Base-by-base conservation (phyloP, 2,888 invertebrate genomes). In the Agrilus mali region DNA sequence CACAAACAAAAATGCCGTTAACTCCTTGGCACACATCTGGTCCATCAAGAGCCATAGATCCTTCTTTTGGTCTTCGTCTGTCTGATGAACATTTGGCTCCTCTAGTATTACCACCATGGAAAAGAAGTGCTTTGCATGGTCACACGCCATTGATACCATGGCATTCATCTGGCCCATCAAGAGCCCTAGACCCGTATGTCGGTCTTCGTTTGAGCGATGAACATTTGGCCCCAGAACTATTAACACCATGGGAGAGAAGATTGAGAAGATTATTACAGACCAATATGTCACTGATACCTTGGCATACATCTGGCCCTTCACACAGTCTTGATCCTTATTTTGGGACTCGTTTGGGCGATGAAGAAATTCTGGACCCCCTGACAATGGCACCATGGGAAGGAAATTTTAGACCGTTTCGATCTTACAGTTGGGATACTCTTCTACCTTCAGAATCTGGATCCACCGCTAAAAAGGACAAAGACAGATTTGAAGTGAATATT, bases 401-500 rank as follows among this genome's bases (percentile, higher is more conserved):
- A 22, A 22, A 7, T 7, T 22, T 22, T 6, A 22, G 22, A 22
- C 22, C 22, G 22, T 22, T 22, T 7, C 7, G 22, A 27, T 27
- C 10, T 10, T 10, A 27, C 27, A 59, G 71, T 42, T 70, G 71
- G 1, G 72, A 71, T 71, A 59, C 69, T 20, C 56, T 69, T 39
- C 52, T 72, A 14, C 65, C 71, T 42, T 86, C 38, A 82, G 82
- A 72, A 53, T 60, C 72, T 40, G 73, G 71, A 12, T 73, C 72
- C 0, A 74, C 72, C 44, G 66, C 78, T 7, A 69, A 72, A 46
- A 61, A 70, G 15, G 78, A 78, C 56, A 75, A 77, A n/a, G 76
- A 81, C 54, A 78, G 79, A 46, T 82, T 80, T 49, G 79, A 80
- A 58, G 80, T 82, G 8, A 77, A 75, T 54, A 66, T 86, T 53